These are phyloP conservation scores for Phaonia tiefii DNA, from an alignment of 2,888 invertebrate genomes.

Conservation along the genomic window DNA sequence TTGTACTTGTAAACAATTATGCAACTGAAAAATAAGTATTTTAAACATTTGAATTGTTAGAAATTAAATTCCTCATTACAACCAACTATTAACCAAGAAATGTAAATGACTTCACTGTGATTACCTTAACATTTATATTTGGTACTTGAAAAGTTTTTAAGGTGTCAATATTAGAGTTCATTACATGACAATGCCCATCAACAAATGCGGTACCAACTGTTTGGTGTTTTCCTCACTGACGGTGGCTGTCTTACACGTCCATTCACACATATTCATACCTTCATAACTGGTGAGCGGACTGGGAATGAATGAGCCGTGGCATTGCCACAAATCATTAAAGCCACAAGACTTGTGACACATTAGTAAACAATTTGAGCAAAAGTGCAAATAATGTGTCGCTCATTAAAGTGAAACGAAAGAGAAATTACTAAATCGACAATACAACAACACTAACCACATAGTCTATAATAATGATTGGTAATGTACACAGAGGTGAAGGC, in stretches of 20 bases:
- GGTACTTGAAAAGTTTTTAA: constrained; percentile 16
- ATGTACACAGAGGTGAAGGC: background rate
- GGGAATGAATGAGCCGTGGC: background rate
- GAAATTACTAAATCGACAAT: constrained; percentile 76
- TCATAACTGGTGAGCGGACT: too few species aligned
- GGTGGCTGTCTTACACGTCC: too few species aligned
- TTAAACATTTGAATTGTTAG: too few species aligned
- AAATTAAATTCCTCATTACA: too few species aligned
- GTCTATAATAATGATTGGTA: background rate
- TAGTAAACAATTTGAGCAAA: constrained; percentile 78
- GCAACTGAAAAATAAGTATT: too few species aligned
- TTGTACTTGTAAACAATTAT: too few species aligned
- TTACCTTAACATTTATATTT: constrained; percentile 16
- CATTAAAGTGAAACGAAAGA: constrained; percentile 78
- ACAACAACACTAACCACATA: constrained; percentile 38
- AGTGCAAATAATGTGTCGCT: constrained; percentile 77
- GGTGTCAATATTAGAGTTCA: constrained; percentile 34
- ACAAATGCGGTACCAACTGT: background rate
- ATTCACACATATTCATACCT: too few species aligned
- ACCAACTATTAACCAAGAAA: too few species aligned
- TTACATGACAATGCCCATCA: background rate
- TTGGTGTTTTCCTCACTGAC: too few species aligned
- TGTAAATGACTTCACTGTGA: constrained; percentile 7
- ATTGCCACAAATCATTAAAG: constrained; percentile 58
- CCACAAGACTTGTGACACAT: constrained; percentile 76